These are phyloP conservation scores for Aphrophora alni DNA, from an alignment of 2,888 invertebrate genomes.

Conservation along the genomic window DNA sequence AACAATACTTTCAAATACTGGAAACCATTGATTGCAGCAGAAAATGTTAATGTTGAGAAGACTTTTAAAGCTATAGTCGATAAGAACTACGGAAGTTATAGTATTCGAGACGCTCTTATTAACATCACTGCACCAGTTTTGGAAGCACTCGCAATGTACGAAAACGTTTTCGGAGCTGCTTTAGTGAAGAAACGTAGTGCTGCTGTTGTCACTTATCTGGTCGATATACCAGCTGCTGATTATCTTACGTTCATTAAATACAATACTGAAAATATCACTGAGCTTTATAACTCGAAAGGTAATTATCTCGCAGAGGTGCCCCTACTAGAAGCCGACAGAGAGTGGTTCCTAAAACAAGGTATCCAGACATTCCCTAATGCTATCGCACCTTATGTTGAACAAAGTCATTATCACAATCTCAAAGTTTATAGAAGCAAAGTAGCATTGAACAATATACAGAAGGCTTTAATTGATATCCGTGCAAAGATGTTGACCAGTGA, in stretches of 20 bases:
- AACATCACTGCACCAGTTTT: not conserved
- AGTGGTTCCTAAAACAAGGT: not conserved
- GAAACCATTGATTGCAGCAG: not conserved
- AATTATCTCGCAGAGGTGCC: not conserved
- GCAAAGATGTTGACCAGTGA: not conserved
- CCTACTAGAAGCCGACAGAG: not conserved
- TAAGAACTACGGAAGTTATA: not conserved
- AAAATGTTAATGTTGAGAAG: not conserved
- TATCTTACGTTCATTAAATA: not conserved
- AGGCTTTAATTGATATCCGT: not conserved
- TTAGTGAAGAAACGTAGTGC: not conserved
- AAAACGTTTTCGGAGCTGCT: not conserved
- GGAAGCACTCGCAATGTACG: not conserved
- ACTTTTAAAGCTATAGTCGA: not conserved
- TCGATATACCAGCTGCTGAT: not conserved
- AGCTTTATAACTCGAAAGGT: not conserved
- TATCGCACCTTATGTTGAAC: not conserved
- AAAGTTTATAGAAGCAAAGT: not conserved
- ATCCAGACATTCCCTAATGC: not conserved
- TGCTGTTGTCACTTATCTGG: not conserved
- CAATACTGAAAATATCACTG: not conserved
- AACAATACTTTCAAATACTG: not conserved
- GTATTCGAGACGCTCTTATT: not conserved
- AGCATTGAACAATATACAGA: not conserved
- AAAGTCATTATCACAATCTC: not conserved